phyloP scores from a whole-genome alignment of 2,888 invertebrate genomes.

The Agelastica alni region DNA sequence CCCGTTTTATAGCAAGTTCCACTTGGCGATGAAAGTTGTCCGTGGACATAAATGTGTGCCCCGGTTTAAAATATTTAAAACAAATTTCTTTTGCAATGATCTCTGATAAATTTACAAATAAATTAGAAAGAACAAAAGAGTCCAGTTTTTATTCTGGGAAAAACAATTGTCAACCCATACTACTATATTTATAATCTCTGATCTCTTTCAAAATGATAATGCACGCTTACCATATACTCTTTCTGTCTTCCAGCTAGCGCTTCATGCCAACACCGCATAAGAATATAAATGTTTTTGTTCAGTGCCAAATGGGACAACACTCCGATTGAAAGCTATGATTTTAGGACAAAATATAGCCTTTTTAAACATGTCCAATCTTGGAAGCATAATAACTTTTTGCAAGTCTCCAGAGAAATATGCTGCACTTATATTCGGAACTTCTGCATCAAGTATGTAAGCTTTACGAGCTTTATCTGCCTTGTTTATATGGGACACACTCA shows the following conservation, averaged over 20 bases:
- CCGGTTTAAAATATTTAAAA: too few relatives aligned
- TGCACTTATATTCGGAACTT: neutral
- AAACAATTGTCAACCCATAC: too few relatives aligned
- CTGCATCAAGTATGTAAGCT: neutral
- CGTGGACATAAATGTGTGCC: too few relatives aligned
- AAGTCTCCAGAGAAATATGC: too few relatives aligned
- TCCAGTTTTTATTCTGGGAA: too few relatives aligned
- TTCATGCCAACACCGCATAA: conserved; percentile 10
- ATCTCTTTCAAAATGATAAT: conserved; percentile 3
- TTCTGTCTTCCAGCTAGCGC: conserved; percentile 4
- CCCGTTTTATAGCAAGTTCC: too few relatives aligned
- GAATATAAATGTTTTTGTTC: neutral
- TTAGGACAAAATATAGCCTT: conserved; percentile 1
- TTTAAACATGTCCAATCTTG: conserved; percentile 7
- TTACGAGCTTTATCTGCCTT: neutral
- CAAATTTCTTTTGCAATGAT: too few relatives aligned
- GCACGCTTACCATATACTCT: neutral
- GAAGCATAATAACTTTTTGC: too few relatives aligned
- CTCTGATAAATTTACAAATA: too few relatives aligned
- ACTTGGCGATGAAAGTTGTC: too few relatives aligned
- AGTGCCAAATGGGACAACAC: neutral
- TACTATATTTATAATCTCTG: neutral
- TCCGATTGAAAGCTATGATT: neutral
- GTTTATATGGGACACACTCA: too few relatives aligned
- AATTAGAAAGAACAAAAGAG: too few relatives aligned